These are phyloP conservation scores for Oconnorella tubifera DNA, from an alignment of 2,888 invertebrate species.

Conservation along the genomic window DNA sequence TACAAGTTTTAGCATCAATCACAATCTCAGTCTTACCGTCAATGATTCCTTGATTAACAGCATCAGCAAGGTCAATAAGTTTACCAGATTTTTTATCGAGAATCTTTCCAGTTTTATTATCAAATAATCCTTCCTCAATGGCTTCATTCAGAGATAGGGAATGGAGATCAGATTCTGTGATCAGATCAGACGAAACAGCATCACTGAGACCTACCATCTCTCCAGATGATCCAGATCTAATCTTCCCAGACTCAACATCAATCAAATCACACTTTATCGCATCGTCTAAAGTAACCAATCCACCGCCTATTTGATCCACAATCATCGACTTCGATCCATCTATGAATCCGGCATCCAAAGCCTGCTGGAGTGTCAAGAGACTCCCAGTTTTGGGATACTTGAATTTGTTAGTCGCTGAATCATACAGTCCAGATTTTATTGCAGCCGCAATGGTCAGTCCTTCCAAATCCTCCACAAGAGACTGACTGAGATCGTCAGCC, in stretches of 20 bases:
- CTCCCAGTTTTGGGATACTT: slow-evolving; percentile 75
- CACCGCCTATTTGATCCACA: slow-evolving; percentile 35
- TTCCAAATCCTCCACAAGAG: slow-evolving; percentile 55
- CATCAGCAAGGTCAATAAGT: slow-evolving; percentile 34
- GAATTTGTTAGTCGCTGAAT: slow-evolving; percentile 70
- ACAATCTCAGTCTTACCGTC: slow-evolving; percentile 61
- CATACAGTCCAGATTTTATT: slow-evolving; percentile 69
- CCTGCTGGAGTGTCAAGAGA: slow-evolving; percentile 68
- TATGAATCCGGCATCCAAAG: slow-evolving; percentile 34
- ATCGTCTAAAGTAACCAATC: slow-evolving; percentile 57
- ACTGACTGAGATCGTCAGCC: slow-evolving; percentile 19
- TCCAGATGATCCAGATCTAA: neutral
- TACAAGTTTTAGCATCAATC: slow-evolving; percentile 71
- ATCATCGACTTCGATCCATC: slow-evolving; percentile 32
- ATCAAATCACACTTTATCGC: slow-evolving; percentile 23
- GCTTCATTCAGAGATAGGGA: slow-evolving; percentile 66
- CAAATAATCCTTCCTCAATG: slow-evolving; percentile 71
- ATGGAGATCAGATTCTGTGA: slow-evolving; percentile 58
- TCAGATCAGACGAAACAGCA: slow-evolving; percentile 65
- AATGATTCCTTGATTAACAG: slow-evolving; percentile 45
- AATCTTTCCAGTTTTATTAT: slow-evolving; percentile 79
- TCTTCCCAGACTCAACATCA: slow-evolving; percentile 4
- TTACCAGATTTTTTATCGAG: slow-evolving; percentile 67
- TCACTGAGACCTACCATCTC: slow-evolving; percentile 8
- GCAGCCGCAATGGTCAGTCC: slow-evolving; percentile 77